A percentile compares a stretch with the other conserved stretches of the same genome.
Conservation (phyloP, 2,113 vertebrate genomes). For the Nerophis lumbriciformis region DNA sequence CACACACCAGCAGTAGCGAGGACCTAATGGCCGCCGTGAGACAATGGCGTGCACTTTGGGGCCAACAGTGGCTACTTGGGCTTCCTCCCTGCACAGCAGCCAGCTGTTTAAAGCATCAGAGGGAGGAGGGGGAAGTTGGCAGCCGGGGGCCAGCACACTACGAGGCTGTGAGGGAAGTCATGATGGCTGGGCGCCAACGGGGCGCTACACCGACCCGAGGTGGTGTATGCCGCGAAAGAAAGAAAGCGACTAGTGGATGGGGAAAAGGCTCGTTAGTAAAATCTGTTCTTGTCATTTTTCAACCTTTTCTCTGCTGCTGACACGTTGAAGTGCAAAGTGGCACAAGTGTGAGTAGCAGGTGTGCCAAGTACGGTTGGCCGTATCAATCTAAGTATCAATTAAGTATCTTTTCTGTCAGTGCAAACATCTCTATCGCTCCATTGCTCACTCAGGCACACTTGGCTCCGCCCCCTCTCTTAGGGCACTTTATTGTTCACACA, state of each 20-base stretch:
- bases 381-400: too few species aligned
- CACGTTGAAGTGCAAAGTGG: not conserved
- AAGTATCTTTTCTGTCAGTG: too few species aligned
- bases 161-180: conserved; percentile 35
- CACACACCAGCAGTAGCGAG: conserved; percentile 18
- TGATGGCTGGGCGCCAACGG: conserved; percentile 39
- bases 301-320: not conserved
- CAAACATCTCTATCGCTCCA: too few species aligned
- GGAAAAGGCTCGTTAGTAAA: conserved; percentile 23
- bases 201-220: conserved; percentile 38
- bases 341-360: too few species aligned
- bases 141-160: conserved; percentile 34
- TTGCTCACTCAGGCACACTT: too few species aligned
- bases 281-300: not conserved
- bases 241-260: conserved; percentile 42
- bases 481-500: too few species aligned
- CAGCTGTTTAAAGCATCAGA: conserved; percentile 64
- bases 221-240: conserved; percentile 55
- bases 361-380: too few species aligned
- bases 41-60: conserved; percentile 30
- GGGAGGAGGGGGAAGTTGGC: conserved; percentile 46
- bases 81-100: conserved; percentile 35
- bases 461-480: too few species aligned
- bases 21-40: conserved; percentile 20
- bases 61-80: conserved; percentile 37